These are phyloP conservation scores for Papilio glaucus DNA, from an alignment of 1,140 invertebrate species.

Conservation along the genomic window DNA sequence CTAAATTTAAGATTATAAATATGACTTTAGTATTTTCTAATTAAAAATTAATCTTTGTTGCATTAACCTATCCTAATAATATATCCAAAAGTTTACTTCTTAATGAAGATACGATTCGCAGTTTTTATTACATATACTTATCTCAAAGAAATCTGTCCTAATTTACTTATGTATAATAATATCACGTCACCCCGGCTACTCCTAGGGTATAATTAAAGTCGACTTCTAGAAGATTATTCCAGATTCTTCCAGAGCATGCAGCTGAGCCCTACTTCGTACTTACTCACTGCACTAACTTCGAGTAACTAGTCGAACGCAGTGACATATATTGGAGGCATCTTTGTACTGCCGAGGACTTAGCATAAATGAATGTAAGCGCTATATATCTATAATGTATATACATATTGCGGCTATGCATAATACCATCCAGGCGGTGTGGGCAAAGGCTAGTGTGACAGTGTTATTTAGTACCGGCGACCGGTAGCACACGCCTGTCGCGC, in stretches of 20 bases:
- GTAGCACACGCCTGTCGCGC: slow-evolving; percentile 68
- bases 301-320: too few relatives aligned
- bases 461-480: slow-evolving; percentile 76
- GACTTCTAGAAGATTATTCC: not conserved
- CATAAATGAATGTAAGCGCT: too few relatives aligned
- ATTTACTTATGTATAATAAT: not conserved
- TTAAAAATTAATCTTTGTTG: not conserved
- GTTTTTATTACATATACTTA: slow-evolving; percentile 35
- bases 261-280: too few relatives aligned
- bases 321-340: too few relatives aligned
- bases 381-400: not conserved
- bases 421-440: slow-evolving; percentile 58
- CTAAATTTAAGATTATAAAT: too few relatives aligned
- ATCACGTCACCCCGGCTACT: not conserved
- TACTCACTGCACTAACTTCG: not conserved
- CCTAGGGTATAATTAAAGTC: not conserved
- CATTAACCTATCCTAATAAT: not conserved
- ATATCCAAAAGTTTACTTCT: slow-evolving; percentile 11
- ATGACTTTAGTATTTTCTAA: too few relatives aligned
- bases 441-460: slow-evolving; percentile 76
- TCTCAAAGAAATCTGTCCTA: not conserved
- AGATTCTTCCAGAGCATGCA: not conserved
- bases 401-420: slow-evolving; percentile 36
- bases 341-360: too few relatives aligned
- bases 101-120: not conserved